phyloP scores from a whole-genome alignment of 2,888 invertebrate genomes.

The Sclerodermus sp. region DNA sequence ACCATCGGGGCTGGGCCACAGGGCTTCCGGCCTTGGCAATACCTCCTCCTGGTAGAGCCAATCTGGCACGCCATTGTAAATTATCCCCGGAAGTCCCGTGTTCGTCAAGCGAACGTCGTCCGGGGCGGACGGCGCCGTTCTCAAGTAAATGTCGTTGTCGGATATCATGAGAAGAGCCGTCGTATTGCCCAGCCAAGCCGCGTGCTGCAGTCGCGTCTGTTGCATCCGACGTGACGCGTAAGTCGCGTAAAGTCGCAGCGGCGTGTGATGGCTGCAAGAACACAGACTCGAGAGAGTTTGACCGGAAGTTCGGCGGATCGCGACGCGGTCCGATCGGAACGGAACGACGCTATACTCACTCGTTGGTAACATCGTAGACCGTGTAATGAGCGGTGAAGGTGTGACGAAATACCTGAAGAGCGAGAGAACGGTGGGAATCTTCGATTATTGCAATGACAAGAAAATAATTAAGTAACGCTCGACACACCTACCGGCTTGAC shows the following conservation, averaged over 20 bases:
- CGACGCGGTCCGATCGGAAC: too few species aligned
- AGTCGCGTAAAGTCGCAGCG: conserved; percentile 78
- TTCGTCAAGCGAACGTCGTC: conserved; percentile 72
- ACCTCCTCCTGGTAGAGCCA: conserved; percentile 98
- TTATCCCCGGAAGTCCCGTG: conserved; percentile 74
- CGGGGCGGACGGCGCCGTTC: conserved; percentile 69
- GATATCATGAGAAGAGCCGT: conserved; percentile 78
- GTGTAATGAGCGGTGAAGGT: conserved; percentile 88
- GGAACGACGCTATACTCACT: conserved; percentile 78
- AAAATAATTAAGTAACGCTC: too few species aligned
- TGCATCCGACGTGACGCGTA: conserved; percentile 72
- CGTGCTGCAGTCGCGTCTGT: conserved; percentile 78
- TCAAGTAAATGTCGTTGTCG: conserved; percentile 87
- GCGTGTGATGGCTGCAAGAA: conserved; percentile 76
- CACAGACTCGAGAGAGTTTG: too few species aligned
- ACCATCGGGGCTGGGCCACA: conserved; percentile 84
- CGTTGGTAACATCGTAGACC: conserved; percentile 88
- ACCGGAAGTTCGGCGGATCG: too few species aligned
- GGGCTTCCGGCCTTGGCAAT: conserved; percentile 75
- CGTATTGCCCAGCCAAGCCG: conserved; percentile 79
- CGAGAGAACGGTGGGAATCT: not conserved
- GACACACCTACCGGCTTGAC: conserved; percentile 84
- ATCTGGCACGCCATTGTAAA: conserved; percentile 93
- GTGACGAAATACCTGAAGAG: conserved; percentile 75
- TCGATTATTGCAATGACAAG: too few species aligned